Evolutionary conservation across 2,797 vertebrate species (phyloP).

Genomic region (Rhincodon typus): DNA sequence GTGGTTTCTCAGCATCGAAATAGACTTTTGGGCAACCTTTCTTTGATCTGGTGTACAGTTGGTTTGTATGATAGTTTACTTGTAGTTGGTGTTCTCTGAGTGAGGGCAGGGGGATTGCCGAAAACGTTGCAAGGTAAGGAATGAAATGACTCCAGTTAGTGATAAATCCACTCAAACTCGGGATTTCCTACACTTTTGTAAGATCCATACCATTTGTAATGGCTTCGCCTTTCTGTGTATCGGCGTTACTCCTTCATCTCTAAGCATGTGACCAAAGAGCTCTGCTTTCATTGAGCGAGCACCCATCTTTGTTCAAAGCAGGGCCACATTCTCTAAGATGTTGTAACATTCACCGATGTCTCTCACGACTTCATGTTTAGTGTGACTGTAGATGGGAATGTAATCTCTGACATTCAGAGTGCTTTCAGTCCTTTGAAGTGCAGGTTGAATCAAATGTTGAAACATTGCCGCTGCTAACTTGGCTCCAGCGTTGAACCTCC

Average conservation of each 20-base stretch:
- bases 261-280: not conserved
- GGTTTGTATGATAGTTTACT: not conserved
- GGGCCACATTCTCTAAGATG: not conserved
- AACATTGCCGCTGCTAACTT: not conserved
- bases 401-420: no score
- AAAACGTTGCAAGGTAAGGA: not conserved
- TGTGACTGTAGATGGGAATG: no score
- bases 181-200: not conserved
- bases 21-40: not conserved
- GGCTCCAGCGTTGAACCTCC: not conserved
- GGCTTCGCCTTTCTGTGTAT: not conserved
- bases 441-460: not conserved
- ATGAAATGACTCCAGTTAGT: not conserved
- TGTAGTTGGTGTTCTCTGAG: not conserved
- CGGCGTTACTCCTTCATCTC: not conserved
- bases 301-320: not conserved
- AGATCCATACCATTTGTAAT: not conserved
- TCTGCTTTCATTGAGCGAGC: not conserved
- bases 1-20: not conserved
- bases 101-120: not conserved
- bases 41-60: not conserved
- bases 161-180: not conserved
- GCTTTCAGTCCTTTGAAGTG: not conserved
- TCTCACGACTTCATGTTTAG: not conserved
- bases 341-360: not conserved